phyloP scores from a whole-genome alignment of 2,113 vertebrate species.

The Leucopternis melanops region DNA sequence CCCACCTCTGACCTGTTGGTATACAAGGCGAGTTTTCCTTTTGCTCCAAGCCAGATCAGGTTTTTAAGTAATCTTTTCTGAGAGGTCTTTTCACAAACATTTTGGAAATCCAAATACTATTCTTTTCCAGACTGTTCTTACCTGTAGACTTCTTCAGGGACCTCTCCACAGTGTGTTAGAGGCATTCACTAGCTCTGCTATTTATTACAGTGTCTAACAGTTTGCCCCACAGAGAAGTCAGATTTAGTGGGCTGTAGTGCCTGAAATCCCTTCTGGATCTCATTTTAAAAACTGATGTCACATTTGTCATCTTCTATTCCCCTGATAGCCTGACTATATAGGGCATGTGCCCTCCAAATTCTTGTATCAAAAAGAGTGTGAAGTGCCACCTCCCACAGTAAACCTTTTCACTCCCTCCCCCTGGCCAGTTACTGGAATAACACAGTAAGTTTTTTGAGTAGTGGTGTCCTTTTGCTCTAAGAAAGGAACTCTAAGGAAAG shows the following conservation, averaged over 20 bases:
- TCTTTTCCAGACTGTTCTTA: background rate
- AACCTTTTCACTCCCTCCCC: constrained; percentile 14
- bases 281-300: background rate
- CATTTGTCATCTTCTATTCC: background rate
- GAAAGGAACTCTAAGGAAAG: background rate
- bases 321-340: background rate
- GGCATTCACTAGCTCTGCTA: background rate
- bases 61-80: background rate
- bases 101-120: background rate
- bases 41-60: background rate
- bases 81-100: background rate
- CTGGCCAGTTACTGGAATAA: background rate
- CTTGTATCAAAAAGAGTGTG: background rate
- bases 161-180: background rate
- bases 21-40: background rate
- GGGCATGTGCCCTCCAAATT: constrained; percentile 9
- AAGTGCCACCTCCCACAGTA: background rate
- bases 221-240: constrained; percentile 11
- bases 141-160: background rate
- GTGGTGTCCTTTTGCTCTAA: background rate
- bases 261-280: constrained; percentile 11
- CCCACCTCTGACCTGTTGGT: background rate
- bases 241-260: background rate
- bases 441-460: background rate
- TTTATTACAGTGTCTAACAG: background rate